phyloP scores from a whole-genome alignment of 1,140 invertebrate genomes.

The Marisa cornuarietis region DNA sequence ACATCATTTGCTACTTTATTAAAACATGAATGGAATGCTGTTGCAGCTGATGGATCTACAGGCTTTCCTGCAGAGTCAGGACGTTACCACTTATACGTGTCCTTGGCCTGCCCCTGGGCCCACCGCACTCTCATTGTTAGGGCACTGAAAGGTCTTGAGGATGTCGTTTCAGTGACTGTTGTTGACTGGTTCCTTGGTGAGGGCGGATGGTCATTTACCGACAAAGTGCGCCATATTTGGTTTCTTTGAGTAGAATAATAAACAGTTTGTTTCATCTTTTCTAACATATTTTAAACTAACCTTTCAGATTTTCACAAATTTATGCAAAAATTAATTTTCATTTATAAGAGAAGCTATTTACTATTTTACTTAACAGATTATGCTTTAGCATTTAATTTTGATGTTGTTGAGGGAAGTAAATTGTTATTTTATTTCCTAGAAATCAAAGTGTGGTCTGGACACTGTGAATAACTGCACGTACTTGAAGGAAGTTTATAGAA shows the following conservation, averaged over 20 bases:
- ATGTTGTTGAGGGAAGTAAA: neutral
- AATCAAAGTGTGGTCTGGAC: slow-evolving; percentile 48
- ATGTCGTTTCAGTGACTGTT: slow-evolving; percentile 52
- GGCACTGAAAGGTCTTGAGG: slow-evolving; percentile 56
- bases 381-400: neutral
- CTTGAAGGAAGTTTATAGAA: slow-evolving; percentile 51
- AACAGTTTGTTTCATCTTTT: neutral
- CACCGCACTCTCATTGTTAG: slow-evolving; percentile 55
- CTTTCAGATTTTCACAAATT: neutral
- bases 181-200: slow-evolving; percentile 53
- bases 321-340: neutral
- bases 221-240: slow-evolving; percentile 36
- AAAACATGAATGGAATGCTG: too few relatives aligned
- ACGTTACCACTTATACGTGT: slow-evolving; percentile 62
- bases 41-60: slow-evolving; percentile 58
- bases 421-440: slow-evolving; percentile 40
- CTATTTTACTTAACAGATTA: neutral
- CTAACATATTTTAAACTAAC: neutral
- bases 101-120: slow-evolving; percentile 61
- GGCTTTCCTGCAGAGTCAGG: slow-evolving; percentile 54
- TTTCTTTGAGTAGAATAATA: too few relatives aligned
- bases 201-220: slow-evolving; percentile 55
- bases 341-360: neutral
- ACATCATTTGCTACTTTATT: neutral
- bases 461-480: slow-evolving; percentile 50